These are phyloP conservation scores for Cydia amplana DNA, from an alignment of 1,140 invertebrate species.

Conservation along the genomic window DNA sequence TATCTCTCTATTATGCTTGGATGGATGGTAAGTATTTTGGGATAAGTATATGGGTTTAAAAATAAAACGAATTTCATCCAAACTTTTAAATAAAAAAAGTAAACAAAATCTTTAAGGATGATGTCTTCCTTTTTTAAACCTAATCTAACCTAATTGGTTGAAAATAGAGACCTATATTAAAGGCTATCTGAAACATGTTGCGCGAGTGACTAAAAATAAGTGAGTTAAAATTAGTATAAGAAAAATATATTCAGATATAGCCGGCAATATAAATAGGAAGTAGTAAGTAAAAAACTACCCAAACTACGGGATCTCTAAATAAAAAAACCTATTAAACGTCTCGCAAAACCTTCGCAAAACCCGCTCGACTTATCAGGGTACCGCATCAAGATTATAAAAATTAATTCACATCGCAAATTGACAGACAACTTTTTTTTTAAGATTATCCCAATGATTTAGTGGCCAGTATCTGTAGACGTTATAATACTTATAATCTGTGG, in stretches of 20 bases:
- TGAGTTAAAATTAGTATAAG: too few species aligned
- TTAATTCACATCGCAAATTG: slow-evolving; percentile 18
- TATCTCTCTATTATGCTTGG: neutral
- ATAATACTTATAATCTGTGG: slow-evolving; percentile 14
- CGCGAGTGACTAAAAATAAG: too few species aligned
- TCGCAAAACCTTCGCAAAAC: slow-evolving; percentile 4
- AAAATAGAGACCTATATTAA: too few species aligned
- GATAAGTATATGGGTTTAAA: neutral
- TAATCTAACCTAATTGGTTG: too few species aligned
- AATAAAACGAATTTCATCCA: neutral
- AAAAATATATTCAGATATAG: too few species aligned
- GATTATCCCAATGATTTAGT: slow-evolving; percentile 10
- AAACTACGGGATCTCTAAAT: neutral
- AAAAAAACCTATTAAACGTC: neutral
- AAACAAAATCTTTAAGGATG: too few species aligned
- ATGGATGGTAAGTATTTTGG: too few species aligned
- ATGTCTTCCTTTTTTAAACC: too few species aligned
- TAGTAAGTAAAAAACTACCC: neutral
- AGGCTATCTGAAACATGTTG: too few species aligned
- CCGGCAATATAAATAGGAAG: neutral
- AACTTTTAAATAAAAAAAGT: neutral
- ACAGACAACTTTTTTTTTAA: neutral
- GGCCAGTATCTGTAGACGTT: slow-evolving; percentile 7
- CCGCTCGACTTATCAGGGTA: neutral
- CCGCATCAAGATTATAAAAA: slow-evolving; percentile 15